phyloP scores from a whole-genome alignment of 2,888 invertebrate genomes.

The Caenorhabditis becei region DNA sequence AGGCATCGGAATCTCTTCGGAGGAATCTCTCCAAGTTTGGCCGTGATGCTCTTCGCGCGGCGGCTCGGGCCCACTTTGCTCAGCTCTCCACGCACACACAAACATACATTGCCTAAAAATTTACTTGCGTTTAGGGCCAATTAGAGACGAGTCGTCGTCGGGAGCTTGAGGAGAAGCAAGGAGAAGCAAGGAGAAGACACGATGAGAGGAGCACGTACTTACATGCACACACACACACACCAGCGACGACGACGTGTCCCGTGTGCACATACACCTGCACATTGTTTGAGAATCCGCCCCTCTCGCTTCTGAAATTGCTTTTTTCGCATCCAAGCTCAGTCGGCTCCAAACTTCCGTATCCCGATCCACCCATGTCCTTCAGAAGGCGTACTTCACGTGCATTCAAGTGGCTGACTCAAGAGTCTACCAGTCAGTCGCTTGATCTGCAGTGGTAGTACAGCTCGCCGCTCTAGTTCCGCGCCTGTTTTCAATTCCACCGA shows the following conservation, averaged over 20 bases:
- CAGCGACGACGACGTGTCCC: conserved; percentile 2
- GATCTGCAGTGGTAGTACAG: conserved; percentile 3
- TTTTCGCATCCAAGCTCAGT: neutral
- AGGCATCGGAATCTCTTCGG: neutral
- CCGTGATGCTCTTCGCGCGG: neutral
- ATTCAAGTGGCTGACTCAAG: conserved; percentile 25
- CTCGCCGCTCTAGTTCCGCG: too few relatives aligned
- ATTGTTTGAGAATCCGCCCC: conserved; percentile 27
- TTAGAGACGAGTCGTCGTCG: conserved; percentile 56
- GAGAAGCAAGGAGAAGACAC: conserved; percentile 19
- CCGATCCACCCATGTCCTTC: neutral
- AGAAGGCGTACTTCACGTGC: conserved; percentile 24
- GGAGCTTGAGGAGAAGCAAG: conserved; percentile 30
- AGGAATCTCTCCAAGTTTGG: conserved; percentile 12
- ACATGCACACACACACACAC: conserved; percentile 29
- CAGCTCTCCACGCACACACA: conserved; percentile 31
- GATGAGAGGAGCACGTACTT: conserved; percentile 55
- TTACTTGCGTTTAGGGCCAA: conserved; percentile 65
- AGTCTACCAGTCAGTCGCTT: neutral
- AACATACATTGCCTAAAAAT: conserved; percentile 58
- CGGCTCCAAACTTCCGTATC: neutral
- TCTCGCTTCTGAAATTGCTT: conserved; percentile 15
- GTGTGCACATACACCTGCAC: conserved; percentile 36
- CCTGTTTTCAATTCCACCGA: neutral
- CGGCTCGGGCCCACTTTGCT: conserved; percentile 9